Percentiles rank a stretch among this genome's conserved stretches.
Conservation (phyloP, 2,797 vertebrate genomes). For the Hippopotamyrus pictus region DNA sequence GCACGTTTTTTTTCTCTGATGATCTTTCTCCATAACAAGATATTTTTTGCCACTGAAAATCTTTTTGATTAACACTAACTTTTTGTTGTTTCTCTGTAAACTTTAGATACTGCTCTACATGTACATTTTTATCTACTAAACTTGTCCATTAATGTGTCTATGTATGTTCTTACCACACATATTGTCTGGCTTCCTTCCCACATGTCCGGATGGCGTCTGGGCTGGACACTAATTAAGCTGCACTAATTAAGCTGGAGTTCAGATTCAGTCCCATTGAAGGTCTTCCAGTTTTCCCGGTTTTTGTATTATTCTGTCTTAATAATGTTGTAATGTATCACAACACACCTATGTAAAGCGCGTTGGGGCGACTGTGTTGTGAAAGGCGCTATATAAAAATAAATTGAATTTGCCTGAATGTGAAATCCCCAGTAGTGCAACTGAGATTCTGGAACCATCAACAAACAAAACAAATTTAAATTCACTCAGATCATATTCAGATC, state of each 20-base stretch:
- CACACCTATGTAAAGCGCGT: not conserved
- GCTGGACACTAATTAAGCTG: not conserved
- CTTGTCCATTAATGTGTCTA: not conserved
- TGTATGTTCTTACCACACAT: not conserved
- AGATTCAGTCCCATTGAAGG: not conserved
- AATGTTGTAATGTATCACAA: not conserved
- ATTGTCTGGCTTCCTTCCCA: not conserved
- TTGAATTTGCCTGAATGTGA: not conserved
- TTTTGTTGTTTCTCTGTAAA: not conserved
- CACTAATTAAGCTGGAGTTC: not conserved
- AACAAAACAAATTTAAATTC: not conserved
- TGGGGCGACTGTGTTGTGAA: not conserved
- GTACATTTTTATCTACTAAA: not conserved
- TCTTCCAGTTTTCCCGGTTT: not conserved
- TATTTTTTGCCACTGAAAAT: not conserved
- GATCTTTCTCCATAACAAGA: not conserved
- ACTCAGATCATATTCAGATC: not conserved
- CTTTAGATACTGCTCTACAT: not conserved
- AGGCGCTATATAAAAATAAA: not conserved
- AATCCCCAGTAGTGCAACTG: not conserved
- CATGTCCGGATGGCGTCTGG: not conserved
- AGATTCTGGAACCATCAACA: not conserved
- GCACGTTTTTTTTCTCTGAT: not conserved
- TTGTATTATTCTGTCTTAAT: not conserved
- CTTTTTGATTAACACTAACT: not conserved